Conservation (phyloP, 2,888 invertebrate species). For the Pediacus dermestoides region DNA sequence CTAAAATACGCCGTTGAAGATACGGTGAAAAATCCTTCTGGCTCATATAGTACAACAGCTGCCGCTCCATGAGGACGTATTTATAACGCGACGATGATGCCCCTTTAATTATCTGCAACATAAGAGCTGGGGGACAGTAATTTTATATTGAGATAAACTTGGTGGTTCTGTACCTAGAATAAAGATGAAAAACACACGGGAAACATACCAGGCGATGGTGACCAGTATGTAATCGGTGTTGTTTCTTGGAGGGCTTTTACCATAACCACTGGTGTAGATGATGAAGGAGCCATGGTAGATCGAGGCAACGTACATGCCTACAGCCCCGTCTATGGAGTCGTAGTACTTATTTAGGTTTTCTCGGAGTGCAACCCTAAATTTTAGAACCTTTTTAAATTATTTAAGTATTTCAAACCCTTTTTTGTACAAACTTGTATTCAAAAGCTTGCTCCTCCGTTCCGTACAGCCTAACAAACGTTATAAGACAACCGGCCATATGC, state of each 20-base stretch:
- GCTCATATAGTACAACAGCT: constrained; percentile 57
- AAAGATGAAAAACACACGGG: constrained; percentile 31
- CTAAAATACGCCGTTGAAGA: constrained; percentile 54
- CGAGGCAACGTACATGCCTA: constrained; percentile 18
- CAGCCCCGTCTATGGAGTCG: constrained; percentile 5
- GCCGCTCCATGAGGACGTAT: constrained; percentile 55
- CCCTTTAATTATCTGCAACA: constrained; percentile 47
- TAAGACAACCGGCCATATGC: constrained; percentile 31
- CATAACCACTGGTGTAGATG: constrained; percentile 33
- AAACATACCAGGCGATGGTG: constrained; percentile 36
- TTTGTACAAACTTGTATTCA: too few relatives aligned
- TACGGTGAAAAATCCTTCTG: constrained; percentile 56
- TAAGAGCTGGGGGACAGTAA: constrained; percentile 26
- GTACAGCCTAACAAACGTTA: constrained; percentile 28
- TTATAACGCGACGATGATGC: constrained; percentile 48
- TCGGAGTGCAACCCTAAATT: not conserved
- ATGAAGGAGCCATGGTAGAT: constrained; percentile 32
- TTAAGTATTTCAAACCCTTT: constrained; percentile 22
- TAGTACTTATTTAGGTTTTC: too few relatives aligned
- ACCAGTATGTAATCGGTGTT: constrained; percentile 29
- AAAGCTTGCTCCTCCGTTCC: too few relatives aligned
- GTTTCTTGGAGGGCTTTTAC: constrained; percentile 25
- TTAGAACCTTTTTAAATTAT: constrained; percentile 5
- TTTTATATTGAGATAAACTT: constrained; percentile 12
- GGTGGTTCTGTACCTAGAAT: constrained; percentile 26